Conservation (phyloP, 2,113 vertebrate species). For the Sphyrna mokarran region DNA sequence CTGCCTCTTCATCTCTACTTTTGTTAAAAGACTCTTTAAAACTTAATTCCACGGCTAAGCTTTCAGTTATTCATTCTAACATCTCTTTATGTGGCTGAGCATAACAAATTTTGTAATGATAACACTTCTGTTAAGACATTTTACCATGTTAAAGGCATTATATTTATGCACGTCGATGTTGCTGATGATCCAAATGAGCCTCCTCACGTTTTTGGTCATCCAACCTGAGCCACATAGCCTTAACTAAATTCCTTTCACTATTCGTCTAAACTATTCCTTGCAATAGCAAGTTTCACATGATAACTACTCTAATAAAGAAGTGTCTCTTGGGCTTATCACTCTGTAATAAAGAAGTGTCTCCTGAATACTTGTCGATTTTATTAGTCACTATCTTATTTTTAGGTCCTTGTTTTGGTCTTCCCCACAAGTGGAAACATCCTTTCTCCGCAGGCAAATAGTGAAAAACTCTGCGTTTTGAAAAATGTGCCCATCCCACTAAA, state of each 20-base stretch:
- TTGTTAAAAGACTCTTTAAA: neutral
- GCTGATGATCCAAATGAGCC: neutral
- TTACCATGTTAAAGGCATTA: neutral
- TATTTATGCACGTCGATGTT: neutral
- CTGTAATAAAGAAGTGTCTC: too few relatives aligned
- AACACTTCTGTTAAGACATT: neutral
- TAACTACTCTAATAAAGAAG: neutral
- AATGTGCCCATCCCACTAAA: neutral
- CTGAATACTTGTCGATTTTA: neutral
- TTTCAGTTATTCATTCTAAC: neutral
- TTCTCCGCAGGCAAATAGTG: neutral
- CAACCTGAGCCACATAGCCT: neutral
- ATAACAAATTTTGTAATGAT: neutral
- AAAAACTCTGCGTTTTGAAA: neutral
- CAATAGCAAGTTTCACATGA: neutral
- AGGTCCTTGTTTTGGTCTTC: too few relatives aligned
- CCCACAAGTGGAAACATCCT: neutral
- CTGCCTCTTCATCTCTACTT: neutral
- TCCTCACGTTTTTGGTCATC: neutral
- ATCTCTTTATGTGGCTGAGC: neutral
- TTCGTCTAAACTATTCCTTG: neutral
- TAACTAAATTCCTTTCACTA: neutral
- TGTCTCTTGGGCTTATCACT: neutral
- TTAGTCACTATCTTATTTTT: too few relatives aligned
- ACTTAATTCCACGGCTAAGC: neutral